Base-by-base conservation (phyloP, 1,140 invertebrate genomes). In the Wasmannia auropunctata region DNA sequence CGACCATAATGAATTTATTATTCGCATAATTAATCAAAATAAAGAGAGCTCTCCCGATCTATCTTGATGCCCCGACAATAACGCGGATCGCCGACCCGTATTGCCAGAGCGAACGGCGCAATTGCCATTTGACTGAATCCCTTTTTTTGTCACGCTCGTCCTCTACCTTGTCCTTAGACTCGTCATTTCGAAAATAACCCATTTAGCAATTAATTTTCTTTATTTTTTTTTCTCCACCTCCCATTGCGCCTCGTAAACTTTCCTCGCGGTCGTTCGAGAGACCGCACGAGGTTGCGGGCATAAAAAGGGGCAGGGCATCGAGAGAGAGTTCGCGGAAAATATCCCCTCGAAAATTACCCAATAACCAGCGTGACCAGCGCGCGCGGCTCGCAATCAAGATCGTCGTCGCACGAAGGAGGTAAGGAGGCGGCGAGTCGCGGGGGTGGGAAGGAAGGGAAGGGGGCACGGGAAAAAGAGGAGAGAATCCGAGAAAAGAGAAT, bases 371-470 rank as follows among this genome's bases (percentile, higher is more conserved):
- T 83, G 79, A 83, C 67, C 67, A n/a, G n/a, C n/a, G 67, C 34
- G 43, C 62, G 16, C 31, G 76, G 43, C 16, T 51, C 22, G 79
- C 67, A 74, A 83, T 83, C 79, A 83, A 83, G 79, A 83, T 83
- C 65, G 65, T 40, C 63, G 65, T 86, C 88, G 81, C 86, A 89
- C 87, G 90, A 87, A 92, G 86, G 89, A 74, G 88, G 89, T 87
- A 88, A 86, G 31, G 70, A 28, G 76, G 34, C 14, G 43, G 43
- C 43, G 43, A 46, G 43, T 46, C 43, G 10, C 43, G 14, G 34
- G n/a, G 0, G 40, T 22, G n/a, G 0, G 40, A 11, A 88, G n/a
- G 40, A 28, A 22, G 11, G 16, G 7, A 3, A 22, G n/a, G 58
- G 28, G 14, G 25, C 8, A 8, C 14, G 25, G 22, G 25, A n/a